A percentile compares a stretch with the other conserved stretches of the same genome.
Conservation (phyloP, 1,140 invertebrate species). For the Tenebrio molitor region DNA sequence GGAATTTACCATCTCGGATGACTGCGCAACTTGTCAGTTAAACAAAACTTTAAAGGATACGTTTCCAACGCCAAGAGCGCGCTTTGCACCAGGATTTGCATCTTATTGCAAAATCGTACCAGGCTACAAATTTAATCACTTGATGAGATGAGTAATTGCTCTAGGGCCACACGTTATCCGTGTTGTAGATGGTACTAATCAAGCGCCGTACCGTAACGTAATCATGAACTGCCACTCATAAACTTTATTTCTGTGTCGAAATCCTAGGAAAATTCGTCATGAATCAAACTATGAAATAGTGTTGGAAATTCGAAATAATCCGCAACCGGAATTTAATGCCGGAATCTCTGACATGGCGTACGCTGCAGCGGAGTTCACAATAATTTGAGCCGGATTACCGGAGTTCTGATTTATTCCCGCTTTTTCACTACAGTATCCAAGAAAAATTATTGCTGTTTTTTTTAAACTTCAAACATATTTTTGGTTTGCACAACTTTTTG, state of each 20-base stretch:
- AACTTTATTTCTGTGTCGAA: not conserved
- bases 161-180: not conserved
- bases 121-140: not conserved
- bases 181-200: not conserved
- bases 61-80: too few relatives aligned
- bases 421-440: not conserved
- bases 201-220: not conserved
- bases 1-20: conserved; percentile 18
- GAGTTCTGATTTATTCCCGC: not conserved
- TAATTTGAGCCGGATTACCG: not conserved
- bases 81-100: not conserved
- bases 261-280: not conserved
- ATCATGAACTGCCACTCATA: not conserved
- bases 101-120: not conserved
- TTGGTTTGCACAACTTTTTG: too few relatives aligned
- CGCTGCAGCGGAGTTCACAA: not conserved
- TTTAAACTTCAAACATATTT: too few relatives aligned
- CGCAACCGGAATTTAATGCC: not conserved
- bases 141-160: conserved; percentile 2
- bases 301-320: not conserved
- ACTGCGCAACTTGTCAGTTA: not conserved
- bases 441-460: too few relatives aligned
- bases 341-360: not conserved
- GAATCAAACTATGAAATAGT: not conserved
- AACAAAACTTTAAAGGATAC: not conserved